These are phyloP conservation scores for Mus pahari DNA, from an alignment of 2,113 vertebrate genomes.

Conservation along the genomic window DNA sequence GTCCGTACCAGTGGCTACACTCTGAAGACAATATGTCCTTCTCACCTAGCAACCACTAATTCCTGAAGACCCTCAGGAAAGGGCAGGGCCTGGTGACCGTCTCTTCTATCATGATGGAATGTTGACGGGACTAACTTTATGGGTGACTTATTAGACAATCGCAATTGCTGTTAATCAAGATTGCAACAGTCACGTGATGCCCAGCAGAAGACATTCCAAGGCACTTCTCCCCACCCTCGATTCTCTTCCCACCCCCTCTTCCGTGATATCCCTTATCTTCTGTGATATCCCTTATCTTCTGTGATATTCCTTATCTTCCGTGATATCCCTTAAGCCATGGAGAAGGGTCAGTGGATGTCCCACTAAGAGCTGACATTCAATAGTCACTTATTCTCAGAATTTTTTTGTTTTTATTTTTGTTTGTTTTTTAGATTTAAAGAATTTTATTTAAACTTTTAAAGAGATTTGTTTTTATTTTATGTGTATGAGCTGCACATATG, in stretches of 20 bases:
- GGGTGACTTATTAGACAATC: neutral
- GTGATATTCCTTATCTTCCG: neutral
- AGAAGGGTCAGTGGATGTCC: neutral
- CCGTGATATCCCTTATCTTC: neutral
- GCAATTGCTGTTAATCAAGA: neutral
- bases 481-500: neutral
- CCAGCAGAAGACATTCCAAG: neutral
- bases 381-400: neutral
- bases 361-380: neutral
- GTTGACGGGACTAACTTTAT: neutral
- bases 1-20: neutral
- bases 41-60: neutral
- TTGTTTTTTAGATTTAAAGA: neutral
- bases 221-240: neutral
- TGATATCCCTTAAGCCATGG: neutral
- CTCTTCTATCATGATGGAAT: neutral
- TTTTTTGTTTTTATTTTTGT: neutral
- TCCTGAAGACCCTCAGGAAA: neutral
- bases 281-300: neutral
- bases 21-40: neutral
- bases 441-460: neutral
- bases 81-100: neutral
- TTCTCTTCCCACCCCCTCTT: neutral
- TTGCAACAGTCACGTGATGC: neutral
- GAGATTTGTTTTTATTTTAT: neutral